Evolutionary conservation across 2,888 invertebrate genomes (phyloP).

Genomic region (Odiellus spinosus): DNA sequence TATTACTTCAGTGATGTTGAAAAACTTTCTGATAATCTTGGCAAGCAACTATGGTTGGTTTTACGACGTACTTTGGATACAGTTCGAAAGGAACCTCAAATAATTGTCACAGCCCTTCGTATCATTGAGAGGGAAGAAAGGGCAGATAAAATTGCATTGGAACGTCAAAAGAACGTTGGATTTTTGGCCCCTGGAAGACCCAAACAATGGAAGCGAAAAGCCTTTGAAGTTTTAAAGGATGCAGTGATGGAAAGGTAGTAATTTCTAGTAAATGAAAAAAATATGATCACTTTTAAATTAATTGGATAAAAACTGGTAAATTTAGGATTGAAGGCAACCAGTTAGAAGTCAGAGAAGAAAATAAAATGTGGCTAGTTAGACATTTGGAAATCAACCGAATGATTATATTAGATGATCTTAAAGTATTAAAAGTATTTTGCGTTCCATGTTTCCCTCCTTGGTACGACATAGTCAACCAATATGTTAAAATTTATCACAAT

Average conservation of each 20-base stretch:
- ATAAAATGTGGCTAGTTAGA: conserved; percentile 89
- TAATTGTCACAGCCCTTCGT: conserved; percentile 85
- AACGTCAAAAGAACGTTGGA: conserved; percentile 60
- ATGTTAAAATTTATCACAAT: conserved; percentile 83
- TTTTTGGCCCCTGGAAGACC: conserved; percentile 90
- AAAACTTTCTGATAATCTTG: conserved; percentile 66
- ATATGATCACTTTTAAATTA: too few species aligned
- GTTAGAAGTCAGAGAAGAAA: conserved; percentile 71
- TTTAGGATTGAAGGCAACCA: conserved; percentile 78
- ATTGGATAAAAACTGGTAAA: too few species aligned
- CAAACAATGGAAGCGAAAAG: conserved; percentile 73
- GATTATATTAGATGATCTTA: conserved; percentile 72
- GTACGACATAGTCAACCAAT: conserved; percentile 80
- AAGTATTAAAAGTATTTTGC: conserved; percentile 68
- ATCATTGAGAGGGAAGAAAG: conserved; percentile 95
- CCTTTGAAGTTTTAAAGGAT: conserved; percentile 49
- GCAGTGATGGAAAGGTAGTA: conserved; percentile 32
- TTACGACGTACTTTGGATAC: conserved; percentile 79
- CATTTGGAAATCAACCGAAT: conserved; percentile 78
- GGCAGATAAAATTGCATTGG: conserved; percentile 67
- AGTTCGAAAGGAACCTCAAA: conserved; percentile 70
- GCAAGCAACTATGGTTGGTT: conserved; percentile 79
- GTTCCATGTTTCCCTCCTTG: conserved; percentile 89
- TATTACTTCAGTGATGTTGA: conserved; percentile 94
- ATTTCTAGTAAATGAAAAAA: background rate